Percentiles rank a stretch among this genome's conserved stretches.
These are phyloP conservation scores for Limanda limanda DNA, from an alignment of 2,113 vertebrate species.

Conservation along the genomic window DNA sequence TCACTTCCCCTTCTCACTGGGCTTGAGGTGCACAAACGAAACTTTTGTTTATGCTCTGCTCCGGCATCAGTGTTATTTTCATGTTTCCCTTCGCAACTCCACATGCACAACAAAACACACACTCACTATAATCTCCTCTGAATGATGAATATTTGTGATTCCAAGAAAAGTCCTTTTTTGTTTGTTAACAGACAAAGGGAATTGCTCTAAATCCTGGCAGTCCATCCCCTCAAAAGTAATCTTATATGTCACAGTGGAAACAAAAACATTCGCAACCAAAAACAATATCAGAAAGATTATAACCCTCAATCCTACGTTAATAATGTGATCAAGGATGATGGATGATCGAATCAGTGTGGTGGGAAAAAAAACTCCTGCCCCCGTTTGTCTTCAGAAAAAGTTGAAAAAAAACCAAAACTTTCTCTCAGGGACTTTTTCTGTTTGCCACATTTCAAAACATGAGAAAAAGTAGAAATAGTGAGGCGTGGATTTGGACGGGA, in stretches of 20 bases:
- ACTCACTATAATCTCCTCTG: conserved; percentile 44
- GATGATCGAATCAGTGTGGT: conserved; percentile 16
- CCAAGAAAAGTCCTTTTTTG: conserved; percentile 32
- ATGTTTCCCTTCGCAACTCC: not conserved
- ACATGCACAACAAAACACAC: not conserved
- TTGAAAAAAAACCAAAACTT: conserved; percentile 3
- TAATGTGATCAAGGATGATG: conserved; percentile 26
- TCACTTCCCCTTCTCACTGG: conserved; percentile 64
- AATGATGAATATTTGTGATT: conserved; percentile 55
- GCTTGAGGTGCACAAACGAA: conserved; percentile 13
- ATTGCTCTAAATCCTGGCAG: conserved; percentile 37
- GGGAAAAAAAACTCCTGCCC: conserved; percentile 15
- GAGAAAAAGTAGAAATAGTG: conserved; percentile 60
- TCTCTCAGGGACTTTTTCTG: conserved; percentile 17
- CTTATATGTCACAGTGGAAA: conserved; percentile 36
- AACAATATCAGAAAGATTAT: conserved; percentile 55
- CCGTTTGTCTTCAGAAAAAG: conserved; percentile 43
- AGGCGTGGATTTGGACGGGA: conserved; percentile 44
- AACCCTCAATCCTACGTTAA: conserved; percentile 24
- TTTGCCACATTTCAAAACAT: conserved; percentile 66
- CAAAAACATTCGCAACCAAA: conserved; percentile 36
- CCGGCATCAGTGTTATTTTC: conserved; percentile 5
- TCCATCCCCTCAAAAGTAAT: conserved; percentile 45
- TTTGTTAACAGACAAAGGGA: conserved; percentile 42
- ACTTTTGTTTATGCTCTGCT: conserved; percentile 50